These are phyloP conservation scores for Acrocera orbiculus DNA, from an alignment of 2,888 invertebrate genomes.

Conservation along the genomic window DNA sequence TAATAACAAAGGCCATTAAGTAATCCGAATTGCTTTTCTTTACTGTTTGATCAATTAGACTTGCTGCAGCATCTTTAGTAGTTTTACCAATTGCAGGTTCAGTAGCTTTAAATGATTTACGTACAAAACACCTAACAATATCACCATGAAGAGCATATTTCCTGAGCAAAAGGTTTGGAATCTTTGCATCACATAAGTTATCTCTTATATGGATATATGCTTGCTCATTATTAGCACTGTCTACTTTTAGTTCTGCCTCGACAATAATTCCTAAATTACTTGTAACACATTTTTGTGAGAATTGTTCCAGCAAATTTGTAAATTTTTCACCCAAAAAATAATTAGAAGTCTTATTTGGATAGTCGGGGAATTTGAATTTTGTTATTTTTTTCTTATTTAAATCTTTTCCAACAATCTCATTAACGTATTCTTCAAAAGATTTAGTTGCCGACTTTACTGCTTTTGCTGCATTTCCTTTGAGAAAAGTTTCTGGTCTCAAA, in stretches of 20 bases:
- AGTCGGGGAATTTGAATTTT: constrained; percentile 7
- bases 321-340: constrained; percentile 37
- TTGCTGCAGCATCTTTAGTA: too few species aligned
- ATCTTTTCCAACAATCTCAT: constrained; percentile 18
- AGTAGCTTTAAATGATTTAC: too few species aligned
- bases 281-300: constrained; percentile 28
- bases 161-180: constrained; percentile 49
- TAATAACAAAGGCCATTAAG: constrained; percentile 62
- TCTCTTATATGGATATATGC: constrained; percentile 62
- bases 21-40: too few species aligned
- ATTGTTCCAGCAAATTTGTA: constrained; percentile 39
- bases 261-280: constrained; percentile 27
- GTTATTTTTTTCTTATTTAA: constrained; percentile 7
- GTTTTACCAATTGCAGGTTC: too few species aligned
- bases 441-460: too few species aligned
- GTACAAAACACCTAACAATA: constrained; percentile 46
- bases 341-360: too few species aligned
- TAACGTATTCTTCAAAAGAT: constrained; percentile 17
- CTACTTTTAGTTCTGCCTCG: constrained; percentile 64
- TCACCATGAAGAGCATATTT: constrained; percentile 77
- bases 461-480: too few species aligned
- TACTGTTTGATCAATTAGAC: too few species aligned
- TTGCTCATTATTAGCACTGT: constrained; percentile 62
- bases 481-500: too few species aligned
- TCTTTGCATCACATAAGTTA: constrained; percentile 50